Percentiles rank a stretch among this genome's conserved stretches.
Conservation (phyloP, 2,888 invertebrate genomes). For the Zaprionus bogoriensis region DNA sequence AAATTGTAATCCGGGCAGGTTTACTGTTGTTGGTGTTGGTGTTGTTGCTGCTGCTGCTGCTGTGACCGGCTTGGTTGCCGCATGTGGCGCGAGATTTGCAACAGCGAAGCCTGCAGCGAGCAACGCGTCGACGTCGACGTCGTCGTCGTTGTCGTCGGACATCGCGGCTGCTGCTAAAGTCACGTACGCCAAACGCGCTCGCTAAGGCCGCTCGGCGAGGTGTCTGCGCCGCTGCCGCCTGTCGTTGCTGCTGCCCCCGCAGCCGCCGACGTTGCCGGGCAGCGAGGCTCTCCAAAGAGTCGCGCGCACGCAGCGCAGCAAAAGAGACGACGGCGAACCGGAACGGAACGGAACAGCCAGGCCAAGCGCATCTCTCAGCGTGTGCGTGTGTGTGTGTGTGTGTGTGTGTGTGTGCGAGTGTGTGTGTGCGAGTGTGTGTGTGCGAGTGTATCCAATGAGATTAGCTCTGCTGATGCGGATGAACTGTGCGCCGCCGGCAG, state of each 20-base stretch:
- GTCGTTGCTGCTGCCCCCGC: neutral
- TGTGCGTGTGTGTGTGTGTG: neutral
- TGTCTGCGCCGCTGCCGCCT: conserved; percentile 10
- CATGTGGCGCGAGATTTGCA: conserved; percentile 59
- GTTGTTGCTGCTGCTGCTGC: conserved; percentile 15
- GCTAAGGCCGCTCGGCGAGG: too few species aligned
- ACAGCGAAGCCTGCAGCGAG: conserved; percentile 35
- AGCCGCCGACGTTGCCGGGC: neutral
- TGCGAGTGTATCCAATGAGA: conserved; percentile 31
- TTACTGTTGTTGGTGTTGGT: conserved; percentile 28
- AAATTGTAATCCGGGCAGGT: conserved; percentile 67
- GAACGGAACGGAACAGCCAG: conserved; percentile 30
- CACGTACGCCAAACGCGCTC: conserved; percentile 82
- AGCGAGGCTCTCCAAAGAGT: conserved; percentile 24
- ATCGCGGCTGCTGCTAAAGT: conserved; percentile 77
- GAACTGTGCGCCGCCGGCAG: conserved; percentile 27
- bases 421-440: neutral
- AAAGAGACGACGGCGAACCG: conserved; percentile 9
- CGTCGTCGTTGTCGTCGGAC: conserved; percentile 72
- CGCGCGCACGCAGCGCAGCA: conserved; percentile 3
- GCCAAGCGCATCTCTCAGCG: neutral
- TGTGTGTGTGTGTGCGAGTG: neutral
- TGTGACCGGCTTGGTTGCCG: conserved; percentile 41
- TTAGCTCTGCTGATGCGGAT: conserved; percentile 47
- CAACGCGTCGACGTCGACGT: conserved; percentile 29